Conservation (phyloP, 2,797 vertebrate species). For the Xiphophorus birchmanni region DNA sequence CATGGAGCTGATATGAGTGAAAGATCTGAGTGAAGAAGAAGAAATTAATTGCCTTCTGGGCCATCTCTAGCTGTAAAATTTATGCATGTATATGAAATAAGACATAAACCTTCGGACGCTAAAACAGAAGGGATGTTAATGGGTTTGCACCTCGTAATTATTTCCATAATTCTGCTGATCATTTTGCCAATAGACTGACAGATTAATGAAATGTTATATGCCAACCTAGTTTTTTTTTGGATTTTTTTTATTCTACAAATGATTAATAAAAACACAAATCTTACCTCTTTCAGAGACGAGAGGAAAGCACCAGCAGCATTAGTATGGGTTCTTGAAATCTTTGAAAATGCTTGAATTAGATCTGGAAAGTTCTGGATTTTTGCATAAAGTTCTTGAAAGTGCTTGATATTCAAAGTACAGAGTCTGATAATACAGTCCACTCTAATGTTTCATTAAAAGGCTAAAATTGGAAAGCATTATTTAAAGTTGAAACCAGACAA, state of each 20-base stretch:
- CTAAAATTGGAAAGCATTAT: too few relatives aligned
- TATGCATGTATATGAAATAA: not conserved
- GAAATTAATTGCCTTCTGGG: not conserved
- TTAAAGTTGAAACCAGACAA: too few relatives aligned
- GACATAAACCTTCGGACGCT: slow-evolving; percentile 4
- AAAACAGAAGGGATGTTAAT: not conserved
- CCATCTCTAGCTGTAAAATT: not conserved
- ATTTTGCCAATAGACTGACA: not conserved
- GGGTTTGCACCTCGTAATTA: slow-evolving; percentile 1
- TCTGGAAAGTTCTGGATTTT: too few relatives aligned
- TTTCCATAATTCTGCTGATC: slow-evolving; percentile 5
- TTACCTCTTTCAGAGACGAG: not conserved
- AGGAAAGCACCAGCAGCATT: too few relatives aligned
- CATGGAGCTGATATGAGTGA: slow-evolving; percentile 13
- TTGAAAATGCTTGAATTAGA: too few relatives aligned
- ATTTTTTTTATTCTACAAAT: not conserved
- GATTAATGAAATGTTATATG: not conserved
- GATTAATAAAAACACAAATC: not conserved
- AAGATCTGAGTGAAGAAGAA: slow-evolving; percentile 6
- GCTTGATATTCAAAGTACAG: too few relatives aligned
- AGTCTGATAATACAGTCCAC: too few relatives aligned
- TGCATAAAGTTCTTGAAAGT: too few relatives aligned
- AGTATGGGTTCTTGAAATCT: too few relatives aligned
- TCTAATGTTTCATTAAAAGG: too few relatives aligned
- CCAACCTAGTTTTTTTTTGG: not conserved